Evolutionary conservation across 1,140 invertebrate species (phyloP).

Genomic region (Tetramorium parvispinum): DNA sequence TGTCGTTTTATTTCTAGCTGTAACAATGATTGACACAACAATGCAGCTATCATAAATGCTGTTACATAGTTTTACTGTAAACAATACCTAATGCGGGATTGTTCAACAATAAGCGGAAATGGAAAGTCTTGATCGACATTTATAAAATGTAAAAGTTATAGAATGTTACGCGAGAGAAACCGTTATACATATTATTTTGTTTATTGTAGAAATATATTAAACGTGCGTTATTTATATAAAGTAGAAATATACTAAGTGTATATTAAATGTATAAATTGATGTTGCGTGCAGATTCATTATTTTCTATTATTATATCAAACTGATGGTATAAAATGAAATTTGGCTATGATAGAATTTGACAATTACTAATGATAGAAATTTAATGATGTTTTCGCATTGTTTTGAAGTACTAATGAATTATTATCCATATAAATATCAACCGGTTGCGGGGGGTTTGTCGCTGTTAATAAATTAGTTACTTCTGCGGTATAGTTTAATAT

Average conservation of each 20-base stretch:
- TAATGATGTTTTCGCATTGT: background rate
- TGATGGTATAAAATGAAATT: background rate
- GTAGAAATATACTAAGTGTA: background rate
- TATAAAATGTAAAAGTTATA: background rate
- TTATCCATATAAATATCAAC: constrained; percentile 10
- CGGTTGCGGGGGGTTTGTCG: background rate
- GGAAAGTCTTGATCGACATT: background rate
- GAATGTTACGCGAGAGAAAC: background rate
- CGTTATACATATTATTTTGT: background rate
- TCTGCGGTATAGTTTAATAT: background rate
- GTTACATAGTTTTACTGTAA: constrained; percentile 7
- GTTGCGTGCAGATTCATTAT: background rate
- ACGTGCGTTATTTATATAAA: no score
- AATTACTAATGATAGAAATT: constrained; percentile 26
- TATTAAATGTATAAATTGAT: no score
- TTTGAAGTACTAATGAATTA: background rate
- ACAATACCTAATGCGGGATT: background rate
- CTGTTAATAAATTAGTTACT: constrained; percentile 43
- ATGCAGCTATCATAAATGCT: constrained; percentile 39
- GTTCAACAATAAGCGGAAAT: constrained; percentile 22
- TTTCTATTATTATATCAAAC: background rate
- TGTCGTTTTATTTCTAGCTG: constrained; percentile 29
- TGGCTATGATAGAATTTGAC: background rate
- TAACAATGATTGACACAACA: constrained; percentile 32
- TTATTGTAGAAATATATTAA: background rate